A percentile compares a stretch with the other conserved stretches of the same genome.
Evolutionary conservation across 2,888 invertebrate genomes (phyloP).

Genomic region (Cacoxenus indagator): DNA sequence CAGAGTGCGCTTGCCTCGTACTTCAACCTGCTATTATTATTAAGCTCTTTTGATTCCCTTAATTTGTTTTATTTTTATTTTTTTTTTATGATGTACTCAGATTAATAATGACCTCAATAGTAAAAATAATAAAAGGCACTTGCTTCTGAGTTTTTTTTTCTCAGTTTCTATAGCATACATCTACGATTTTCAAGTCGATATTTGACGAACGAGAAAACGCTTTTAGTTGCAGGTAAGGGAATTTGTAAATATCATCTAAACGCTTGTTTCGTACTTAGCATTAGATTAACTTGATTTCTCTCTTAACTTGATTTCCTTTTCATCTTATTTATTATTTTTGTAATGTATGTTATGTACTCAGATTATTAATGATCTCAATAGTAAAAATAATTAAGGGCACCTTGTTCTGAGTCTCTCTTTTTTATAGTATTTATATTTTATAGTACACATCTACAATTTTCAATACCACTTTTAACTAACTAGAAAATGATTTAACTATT

Average conservation of each 20-base stretch:
- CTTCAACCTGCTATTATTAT: conserved; percentile 26
- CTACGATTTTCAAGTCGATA: conserved; percentile 48
- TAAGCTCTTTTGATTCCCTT: not conserved
- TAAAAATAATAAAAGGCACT: conserved; percentile 30
- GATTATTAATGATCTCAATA: not conserved
- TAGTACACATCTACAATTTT: conserved; percentile 54
- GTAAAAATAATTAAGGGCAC: conserved; percentile 27
- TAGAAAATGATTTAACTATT: conserved; percentile 45
- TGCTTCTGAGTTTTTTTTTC: conserved; percentile 32
- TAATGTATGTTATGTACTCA: conserved; percentile 14
- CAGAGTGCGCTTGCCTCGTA: conserved; percentile 55
- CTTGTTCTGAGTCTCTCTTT: conserved; percentile 35
- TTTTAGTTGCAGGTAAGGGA: conserved; percentile 33
- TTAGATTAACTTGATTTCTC: conserved; percentile 18
- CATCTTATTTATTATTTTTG: not conserved
- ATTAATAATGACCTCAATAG: not conserved
- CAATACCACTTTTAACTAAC: conserved; percentile 34
- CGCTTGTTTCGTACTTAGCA: conserved; percentile 43
- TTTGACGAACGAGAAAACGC: conserved; percentile 36
- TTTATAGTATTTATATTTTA: conserved; percentile 27
- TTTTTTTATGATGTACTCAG: conserved; percentile 17
- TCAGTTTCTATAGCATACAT: conserved; percentile 44
- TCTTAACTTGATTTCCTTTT: not conserved
- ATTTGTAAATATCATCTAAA: not conserved
- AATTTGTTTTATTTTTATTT: not conserved